Evolutionary conservation across 2,888 invertebrate species (phyloP).

Genomic region (Cheilosia grossa): DNA sequence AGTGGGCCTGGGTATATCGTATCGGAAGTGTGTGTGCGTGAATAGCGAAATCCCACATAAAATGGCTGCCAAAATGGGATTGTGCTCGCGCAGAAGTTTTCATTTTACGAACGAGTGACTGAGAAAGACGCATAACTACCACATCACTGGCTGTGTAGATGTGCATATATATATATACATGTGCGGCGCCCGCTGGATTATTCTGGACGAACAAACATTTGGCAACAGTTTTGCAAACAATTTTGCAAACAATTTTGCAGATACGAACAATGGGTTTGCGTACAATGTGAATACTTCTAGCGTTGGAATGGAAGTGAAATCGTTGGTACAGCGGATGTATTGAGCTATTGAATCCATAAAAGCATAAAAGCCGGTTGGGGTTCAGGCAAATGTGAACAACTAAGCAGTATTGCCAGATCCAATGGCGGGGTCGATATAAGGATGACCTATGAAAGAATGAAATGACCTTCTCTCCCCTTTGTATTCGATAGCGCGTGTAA

Average conservation of each 20-base stretch:
- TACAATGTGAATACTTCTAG: conserved; percentile 6
- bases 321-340: neutral
- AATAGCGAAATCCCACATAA: conserved; percentile 60
- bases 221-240: conserved; percentile 43
- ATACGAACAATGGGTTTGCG: conserved; percentile 29
- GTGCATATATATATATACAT: conserved; percentile 9
- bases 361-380: conserved; percentile 22
- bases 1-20: conserved; percentile 47
- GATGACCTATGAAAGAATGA: conserved; percentile 51
- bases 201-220: conserved; percentile 54
- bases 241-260: conserved; percentile 10
- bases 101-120: conserved; percentile 23
- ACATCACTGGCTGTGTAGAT: conserved; percentile 26
- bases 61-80: conserved; percentile 68
- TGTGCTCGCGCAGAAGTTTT: conserved; percentile 64
- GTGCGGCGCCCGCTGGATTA: conserved; percentile 43
- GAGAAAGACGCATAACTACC: conserved; percentile 45
- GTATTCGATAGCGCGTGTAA: conserved; percentile 10
- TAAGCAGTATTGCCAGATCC: conserved; percentile 22
- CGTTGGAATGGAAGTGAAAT: conserved; percentile 30
- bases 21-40: conserved; percentile 50
- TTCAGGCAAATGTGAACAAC: neutral
- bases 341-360: neutral
- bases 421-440: neutral
- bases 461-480: conserved; percentile 59